Evolutionary conservation across 2,888 invertebrate genomes (phyloP).

Genomic region (Zele albiditarsus): DNA sequence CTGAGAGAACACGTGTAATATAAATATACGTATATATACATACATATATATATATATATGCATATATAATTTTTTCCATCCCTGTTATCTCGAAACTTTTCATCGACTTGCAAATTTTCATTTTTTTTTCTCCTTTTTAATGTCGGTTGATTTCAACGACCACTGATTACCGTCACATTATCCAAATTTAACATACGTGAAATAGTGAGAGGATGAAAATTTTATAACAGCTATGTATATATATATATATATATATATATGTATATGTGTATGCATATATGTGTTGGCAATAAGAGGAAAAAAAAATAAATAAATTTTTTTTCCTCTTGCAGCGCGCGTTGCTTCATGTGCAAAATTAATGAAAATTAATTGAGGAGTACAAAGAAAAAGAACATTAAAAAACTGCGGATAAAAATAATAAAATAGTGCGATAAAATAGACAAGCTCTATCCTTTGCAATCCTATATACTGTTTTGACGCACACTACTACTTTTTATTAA

Average conservation of each 20-base stretch:
- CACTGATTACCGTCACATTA: background rate
- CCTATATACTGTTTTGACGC: background rate
- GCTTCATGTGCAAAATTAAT: background rate
- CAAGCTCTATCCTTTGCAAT: too few species aligned
- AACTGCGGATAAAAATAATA: background rate
- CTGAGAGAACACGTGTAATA: slow-evolving; percentile 3
- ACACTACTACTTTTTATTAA: background rate
- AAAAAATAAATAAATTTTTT: background rate
- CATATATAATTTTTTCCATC: slow-evolving; percentile 32
- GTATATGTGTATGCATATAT: background rate
- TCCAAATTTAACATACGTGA: background rate
- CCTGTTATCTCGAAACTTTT: slow-evolving; percentile 16
- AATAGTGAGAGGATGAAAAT: background rate
- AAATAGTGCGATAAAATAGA: background rate
- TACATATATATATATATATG: slow-evolving; percentile 8
- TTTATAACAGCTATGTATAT: background rate
- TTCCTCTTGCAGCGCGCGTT: background rate
- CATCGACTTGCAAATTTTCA: background rate
- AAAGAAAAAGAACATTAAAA: background rate
- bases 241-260: too few species aligned
- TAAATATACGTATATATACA: slow-evolving; percentile 23
- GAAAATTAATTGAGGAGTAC: background rate
- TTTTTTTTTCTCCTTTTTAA: background rate
- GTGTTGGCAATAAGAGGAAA: background rate
- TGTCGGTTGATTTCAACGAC: background rate